A percentile compares a stretch with the other conserved stretches of the same genome.
These are phyloP conservation scores for Anthonomus grandis DNA, from an alignment of 1,140 invertebrate genomes.

Conservation along the genomic window DNA sequence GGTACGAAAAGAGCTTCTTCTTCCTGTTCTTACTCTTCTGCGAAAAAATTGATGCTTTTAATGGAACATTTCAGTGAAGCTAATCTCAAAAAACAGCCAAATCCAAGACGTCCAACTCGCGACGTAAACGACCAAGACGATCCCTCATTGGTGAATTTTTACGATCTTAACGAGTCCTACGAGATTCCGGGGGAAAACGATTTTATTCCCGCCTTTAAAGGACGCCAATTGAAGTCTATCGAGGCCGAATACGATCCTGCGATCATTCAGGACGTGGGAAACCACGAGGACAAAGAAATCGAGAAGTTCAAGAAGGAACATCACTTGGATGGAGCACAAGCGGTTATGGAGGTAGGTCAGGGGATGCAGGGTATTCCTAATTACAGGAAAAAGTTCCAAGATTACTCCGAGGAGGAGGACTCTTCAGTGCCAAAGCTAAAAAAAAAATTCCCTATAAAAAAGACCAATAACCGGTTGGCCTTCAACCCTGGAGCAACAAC, in stretches of 20 bases:
- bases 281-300: constrained; percentile 2
- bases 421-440: not conserved
- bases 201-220: constrained; percentile 12
- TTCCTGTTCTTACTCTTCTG: too few species aligned
- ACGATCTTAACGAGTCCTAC: not conserved
- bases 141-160: too few species aligned
- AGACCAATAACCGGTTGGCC: constrained; percentile 23
- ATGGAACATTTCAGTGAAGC: too few species aligned
- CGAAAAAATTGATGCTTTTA: too few species aligned
- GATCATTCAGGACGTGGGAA: constrained; percentile 9
- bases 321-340: too few species aligned
- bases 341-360: too few species aligned
- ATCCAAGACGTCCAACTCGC: too few species aligned
- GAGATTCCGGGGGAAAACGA: constrained; percentile 5
- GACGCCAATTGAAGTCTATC: constrained; percentile 18
- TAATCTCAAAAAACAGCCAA: too few species aligned
- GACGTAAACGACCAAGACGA: too few species aligned
- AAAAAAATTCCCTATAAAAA: constrained; percentile 15
- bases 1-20: too few species aligned
- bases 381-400: constrained; percentile 26
- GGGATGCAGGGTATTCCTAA: too few species aligned
- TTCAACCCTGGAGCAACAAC: constrained; percentile 6
- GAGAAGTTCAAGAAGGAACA: too few species aligned
- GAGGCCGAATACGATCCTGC: constrained; percentile 19
- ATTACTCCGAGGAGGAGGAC: constrained; percentile 30